Base-by-base conservation (phyloP, 2,888 invertebrate species). In the Chrysodeixis includens region DNA sequence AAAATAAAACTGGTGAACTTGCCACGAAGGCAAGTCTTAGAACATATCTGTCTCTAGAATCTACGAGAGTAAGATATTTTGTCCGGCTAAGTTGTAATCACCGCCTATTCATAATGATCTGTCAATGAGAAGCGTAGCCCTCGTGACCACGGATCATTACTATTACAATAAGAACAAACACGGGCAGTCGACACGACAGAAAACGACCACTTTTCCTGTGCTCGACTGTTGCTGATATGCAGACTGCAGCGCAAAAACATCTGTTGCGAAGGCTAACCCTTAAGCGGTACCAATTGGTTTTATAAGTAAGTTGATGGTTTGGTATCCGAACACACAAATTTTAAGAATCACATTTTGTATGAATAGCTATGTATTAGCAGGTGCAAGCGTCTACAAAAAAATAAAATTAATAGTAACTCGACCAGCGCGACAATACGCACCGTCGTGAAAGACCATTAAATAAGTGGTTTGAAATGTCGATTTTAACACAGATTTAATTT, bases 121-220 rank as follows among this genome's bases (percentile, higher is more conserved):
- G 69, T 66, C 81, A 83, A 83, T 82, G 81, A 81, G 75, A 73
- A 63, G 69, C 54, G 46, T 67, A 82, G 74, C 79, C 73, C 71
- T 83, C 83, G 78, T 83, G 81, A 82, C 82, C 76, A 81, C 77
- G 77, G 80, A 81, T 80, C 78, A 77, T 81, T 81, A 72, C 70
- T 69, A 65, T 49, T 58, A 73, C 74, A 67, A 72, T 76, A 66
- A 68, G 30, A 74, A 74, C 74, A 62, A 74, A 70, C 40, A 61
- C 58, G 26, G 55, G 32, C 32, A 69, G 77, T 58, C 62, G 68
- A 70, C 77, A 66, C 76, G 69, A 67, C 63, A 71, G 70, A 74
- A 74, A 66, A 62, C 60, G 53, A 54, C 22, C 67, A 55, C 66
- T 73, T 73, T 78, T 78, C 75, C 72, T 73, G 62, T 69, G 56